Conservation (phyloP, 1,140 invertebrate species). For the Drosophila trapezifrons region DNA sequence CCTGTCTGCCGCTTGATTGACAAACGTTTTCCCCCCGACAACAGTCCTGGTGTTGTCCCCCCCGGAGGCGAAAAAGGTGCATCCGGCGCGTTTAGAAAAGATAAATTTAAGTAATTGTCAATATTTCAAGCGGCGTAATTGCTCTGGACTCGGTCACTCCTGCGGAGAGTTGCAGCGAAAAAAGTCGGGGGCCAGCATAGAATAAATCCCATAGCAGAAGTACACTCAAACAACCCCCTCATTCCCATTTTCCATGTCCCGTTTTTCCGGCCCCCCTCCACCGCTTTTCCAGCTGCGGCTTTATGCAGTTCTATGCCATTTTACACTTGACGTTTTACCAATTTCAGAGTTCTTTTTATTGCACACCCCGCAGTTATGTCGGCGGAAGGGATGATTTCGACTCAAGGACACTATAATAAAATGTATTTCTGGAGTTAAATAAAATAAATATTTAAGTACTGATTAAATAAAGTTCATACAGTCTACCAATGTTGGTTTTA, state of each 20-base stretch:
- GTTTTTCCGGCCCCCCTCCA: slow-evolving; percentile 5
- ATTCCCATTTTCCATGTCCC: slow-evolving; percentile 7
- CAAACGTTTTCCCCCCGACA: slow-evolving; percentile 44
- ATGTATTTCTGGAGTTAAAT: neutral
- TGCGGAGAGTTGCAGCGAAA: slow-evolving; percentile 37
- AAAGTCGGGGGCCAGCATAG: slow-evolving; percentile 34
- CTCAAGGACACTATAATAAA: neutral
- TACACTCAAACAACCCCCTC: slow-evolving; percentile 50
- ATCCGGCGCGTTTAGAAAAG: slow-evolving; percentile 74
- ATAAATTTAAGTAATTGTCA: slow-evolving; percentile 82
- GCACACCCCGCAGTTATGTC: slow-evolving; percentile 21
- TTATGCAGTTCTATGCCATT: slow-evolving; percentile 75
- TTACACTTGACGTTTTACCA: slow-evolving; percentile 79
- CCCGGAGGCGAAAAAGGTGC: slow-evolving; percentile 51
- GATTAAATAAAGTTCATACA: rapidly evolving
- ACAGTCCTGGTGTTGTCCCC: neutral
- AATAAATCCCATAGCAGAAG: slow-evolving; percentile 63
- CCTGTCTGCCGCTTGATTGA: slow-evolving; percentile 72
- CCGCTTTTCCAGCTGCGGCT: slow-evolving; percentile 51
- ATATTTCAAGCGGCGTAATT: slow-evolving; percentile 80
- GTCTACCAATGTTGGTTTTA: neutral
- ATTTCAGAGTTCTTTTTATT: slow-evolving; percentile 57
- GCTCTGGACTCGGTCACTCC: slow-evolving; percentile 57
- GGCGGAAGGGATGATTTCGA: neutral
- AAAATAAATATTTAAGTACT: neutral